phyloP scores from a whole-genome alignment of 2,113 vertebrate species.

The Leptodactylus fuscus region DNA sequence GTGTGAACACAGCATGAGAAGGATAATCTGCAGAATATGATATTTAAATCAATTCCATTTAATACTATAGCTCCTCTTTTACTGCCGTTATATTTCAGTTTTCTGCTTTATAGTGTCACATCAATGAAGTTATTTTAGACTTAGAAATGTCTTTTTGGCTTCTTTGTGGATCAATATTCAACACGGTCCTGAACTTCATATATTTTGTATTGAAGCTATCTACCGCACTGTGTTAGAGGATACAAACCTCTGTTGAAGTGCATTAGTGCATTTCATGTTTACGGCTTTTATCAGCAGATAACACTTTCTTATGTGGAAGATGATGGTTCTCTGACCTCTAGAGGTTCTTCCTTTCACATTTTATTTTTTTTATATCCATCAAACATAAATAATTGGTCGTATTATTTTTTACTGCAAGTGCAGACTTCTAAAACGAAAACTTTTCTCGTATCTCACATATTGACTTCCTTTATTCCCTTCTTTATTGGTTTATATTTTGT shows the following conservation, averaged over 20 bases:
- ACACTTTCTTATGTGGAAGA: background rate
- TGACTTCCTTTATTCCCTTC: background rate
- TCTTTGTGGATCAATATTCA: background rate
- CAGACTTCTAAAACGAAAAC: background rate
- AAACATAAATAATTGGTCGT: background rate
- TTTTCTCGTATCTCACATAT: background rate
- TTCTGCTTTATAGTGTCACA: background rate
- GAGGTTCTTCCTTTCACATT: background rate
- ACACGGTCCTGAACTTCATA: background rate
- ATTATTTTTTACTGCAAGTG: background rate
- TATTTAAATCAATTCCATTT: too few species aligned
- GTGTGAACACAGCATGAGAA: too few species aligned
- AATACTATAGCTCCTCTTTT: too few species aligned
- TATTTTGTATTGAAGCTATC: background rate
- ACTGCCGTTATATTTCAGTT: too few species aligned
- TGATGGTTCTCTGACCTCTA: conserved; percentile 3
- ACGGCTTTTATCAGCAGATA: background rate
- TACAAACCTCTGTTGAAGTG: background rate
- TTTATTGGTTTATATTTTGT: background rate
- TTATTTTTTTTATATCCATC: background rate
- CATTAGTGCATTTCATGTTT: conserved; percentile 2
- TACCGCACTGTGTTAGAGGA: background rate
- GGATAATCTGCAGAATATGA: too few species aligned
- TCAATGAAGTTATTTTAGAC: background rate
- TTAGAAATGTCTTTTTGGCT: background rate